Base-by-base conservation (phyloP, 1,140 invertebrate species). In the Leptopilina boulardi region DNA sequence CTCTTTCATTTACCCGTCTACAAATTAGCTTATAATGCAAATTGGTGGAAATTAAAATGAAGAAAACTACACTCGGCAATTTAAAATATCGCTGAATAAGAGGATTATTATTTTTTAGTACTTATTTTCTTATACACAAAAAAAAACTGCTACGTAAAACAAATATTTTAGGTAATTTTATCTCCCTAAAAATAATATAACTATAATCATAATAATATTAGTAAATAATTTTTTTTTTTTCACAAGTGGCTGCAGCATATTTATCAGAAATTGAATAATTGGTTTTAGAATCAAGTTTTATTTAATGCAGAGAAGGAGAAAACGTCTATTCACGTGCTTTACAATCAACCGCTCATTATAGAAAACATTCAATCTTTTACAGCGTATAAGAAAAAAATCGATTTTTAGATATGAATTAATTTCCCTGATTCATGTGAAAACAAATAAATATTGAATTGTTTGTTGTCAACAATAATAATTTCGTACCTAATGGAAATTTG, bases 361-460 rank as follows among this genome's bases (percentile, higher is more conserved):
- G n/a, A 51, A 51, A 51, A 44, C 15, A 51, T 51, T 51, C n/a
- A 51, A 51, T 51, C n/a, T 51, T 51, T 51, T n/a, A 51, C 3
- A 18, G 18, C 4, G n/a, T n/a, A n/a, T n/a, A n/a, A n/a, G 18
- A 51, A 51, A 51, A 51, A 51, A 6, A 47, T 44, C 42, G 44
- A 4, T 47, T 47, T 42, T 42, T 47, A 47, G 44, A n/a, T n/a
- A n/a, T 51, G 47, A 51, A 51, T 18, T 51, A 51, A n/a, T 51
- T n/a, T 51, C 6, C 3, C 4, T 18, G 18, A 51, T 51, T n/a
- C n/a, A 51, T 0, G 18, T 15, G 4, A n/a, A 51, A 18, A 51
- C 47, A 51, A 51, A 18, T 51, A 51, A 44, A 44, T 15, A 15
- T 51, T n/a, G 1, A 15, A 0, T 51, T 6, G 1, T 51, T 8